Base-by-base conservation (phyloP, 2,888 invertebrate genomes). In the Chymomyza fuscimana region DNA sequence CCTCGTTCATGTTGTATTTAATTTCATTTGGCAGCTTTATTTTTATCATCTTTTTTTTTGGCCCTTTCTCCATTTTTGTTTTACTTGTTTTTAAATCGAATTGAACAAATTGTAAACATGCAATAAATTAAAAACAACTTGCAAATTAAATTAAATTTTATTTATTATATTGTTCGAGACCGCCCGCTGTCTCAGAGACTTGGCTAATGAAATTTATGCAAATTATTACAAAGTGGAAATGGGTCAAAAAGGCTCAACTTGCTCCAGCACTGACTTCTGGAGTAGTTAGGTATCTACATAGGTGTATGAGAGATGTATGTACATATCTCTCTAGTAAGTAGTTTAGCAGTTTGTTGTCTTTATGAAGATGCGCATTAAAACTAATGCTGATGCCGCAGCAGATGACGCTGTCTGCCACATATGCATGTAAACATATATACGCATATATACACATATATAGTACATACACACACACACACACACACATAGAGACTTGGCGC, bases 31-130 rank as follows among this genome's bases (percentile, higher is more conserved):
- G 67, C 79, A 83, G 78, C 73, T 76, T 72, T 50, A 40, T 60
- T 36, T 7, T 46, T 36, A 22, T 58, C 22, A 58, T 5, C 58
- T 25, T 19, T 58, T 36, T 16, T 36, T 4, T 25, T 25, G 25
- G n/a, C 5, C 29, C 9, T 46, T 50, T 12, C 15, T 19, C 0
- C 4, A 22, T 16, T 51, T 19, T 65, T 70, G 56, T 63, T 52
- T 16, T 63, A 59, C 16, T 46, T 69, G 64, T 61, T 64, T 75
- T 84, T 77, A 78, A 84, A 85, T 88, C 87, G 88, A 84, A 88
- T 88, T 87, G 86, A 74, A 78, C 82, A 88, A 88, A 88, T 79
- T 88, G 88, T 85, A 84, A 87, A 85, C 85, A 87, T 82, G 88
- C 87, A 74, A 84, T 84, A 84, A 88, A 84, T 84, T 88, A 85